Base-by-base conservation (phyloP, 2,888 invertebrate genomes). In the Lottia gigantea region DNA sequence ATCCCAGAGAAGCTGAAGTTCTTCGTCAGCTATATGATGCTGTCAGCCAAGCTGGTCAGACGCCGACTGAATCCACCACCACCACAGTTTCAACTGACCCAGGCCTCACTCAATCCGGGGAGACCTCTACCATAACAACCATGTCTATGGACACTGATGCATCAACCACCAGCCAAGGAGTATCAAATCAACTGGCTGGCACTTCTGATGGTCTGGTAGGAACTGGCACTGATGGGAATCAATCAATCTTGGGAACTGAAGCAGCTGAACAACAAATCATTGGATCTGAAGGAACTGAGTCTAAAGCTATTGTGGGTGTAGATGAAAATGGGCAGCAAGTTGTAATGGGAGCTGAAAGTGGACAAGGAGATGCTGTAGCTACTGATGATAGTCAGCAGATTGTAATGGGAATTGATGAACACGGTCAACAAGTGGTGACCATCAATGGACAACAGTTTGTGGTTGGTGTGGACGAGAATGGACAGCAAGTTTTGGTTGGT, bases 1-100 rank as follows among this genome's bases (percentile, higher is more conserved):
- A 55, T 55, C 55, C 55, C 14, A 19, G 55, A 12, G 55, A 55
- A 55, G 55, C 55, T 55, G 55, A 55, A 14, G 55, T 55, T 23
- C 23, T 55, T 19, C 19, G 23, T 12, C 55, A 55, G 19, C 55
- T 55, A 3, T 55, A 55, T 14, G 55, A 55, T 55, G 55, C 23
- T 55, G 55, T 55, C 2, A 55, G 55, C 55, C 23, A 19, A 4
- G 19, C 55, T 2, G 23, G 23, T 2, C 19, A 23, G 23, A 55
- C 55, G 8, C 6, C 19, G 6, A 23, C 19, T 8, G 23, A 19
- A 12, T 55, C 23, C 11, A 12, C 55, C 11, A 12, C 23, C 11
- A 12, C 23, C 4, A 19, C 19, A 6, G 19, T 23, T 2, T 19
- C 19, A 19, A 19, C 49, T 19, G 55, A 23, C 19, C 23, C 23